Evolutionary conservation across 1,140 invertebrate genomes (phyloP).

Genomic region (Diabrotica virgifera): DNA sequence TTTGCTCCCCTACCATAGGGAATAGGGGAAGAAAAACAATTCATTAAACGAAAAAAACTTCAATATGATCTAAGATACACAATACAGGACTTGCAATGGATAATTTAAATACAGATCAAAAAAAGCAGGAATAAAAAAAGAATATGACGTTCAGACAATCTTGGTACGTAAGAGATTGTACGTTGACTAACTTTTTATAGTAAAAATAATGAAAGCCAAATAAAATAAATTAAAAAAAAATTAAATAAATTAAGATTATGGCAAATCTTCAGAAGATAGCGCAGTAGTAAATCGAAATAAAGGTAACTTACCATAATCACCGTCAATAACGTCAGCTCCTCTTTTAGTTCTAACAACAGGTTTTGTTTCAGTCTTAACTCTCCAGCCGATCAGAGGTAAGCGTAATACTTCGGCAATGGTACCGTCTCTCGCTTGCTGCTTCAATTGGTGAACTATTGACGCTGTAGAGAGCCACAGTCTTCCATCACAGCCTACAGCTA

Average conservation of each 20-base stretch:
- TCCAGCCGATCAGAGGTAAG: conserved; percentile 61
- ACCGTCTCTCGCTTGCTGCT: conserved; percentile 58
- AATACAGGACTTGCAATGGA: too few relatives aligned
- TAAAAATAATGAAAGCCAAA: too few relatives aligned
- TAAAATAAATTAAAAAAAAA: too few relatives aligned
- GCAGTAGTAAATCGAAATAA: not conserved
- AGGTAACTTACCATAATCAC: conserved; percentile 30
- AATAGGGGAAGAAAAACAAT: too few relatives aligned
- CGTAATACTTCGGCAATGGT: conserved; percentile 58
- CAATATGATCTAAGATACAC: too few relatives aligned
- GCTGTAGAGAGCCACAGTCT: conserved; percentile 54
- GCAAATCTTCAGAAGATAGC: not conserved
- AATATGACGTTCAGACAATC: too few relatives aligned
- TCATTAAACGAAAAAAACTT: too few relatives aligned
- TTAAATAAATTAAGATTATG: not conserved
- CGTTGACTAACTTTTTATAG: too few relatives aligned
- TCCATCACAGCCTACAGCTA: conserved; percentile 62
- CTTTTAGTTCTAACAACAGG: conserved; percentile 34
- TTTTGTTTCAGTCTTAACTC: conserved; percentile 50
- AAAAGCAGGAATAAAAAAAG: too few relatives aligned
- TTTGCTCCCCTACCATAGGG: too few relatives aligned
- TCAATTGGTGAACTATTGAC: conserved; percentile 55
- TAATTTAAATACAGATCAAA: too few relatives aligned
- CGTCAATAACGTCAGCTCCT: conserved; percentile 24
- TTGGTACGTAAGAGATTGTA: too few relatives aligned